phyloP scores from a whole-genome alignment of 1,140 invertebrate species.

The Heliconius congener region DNA sequence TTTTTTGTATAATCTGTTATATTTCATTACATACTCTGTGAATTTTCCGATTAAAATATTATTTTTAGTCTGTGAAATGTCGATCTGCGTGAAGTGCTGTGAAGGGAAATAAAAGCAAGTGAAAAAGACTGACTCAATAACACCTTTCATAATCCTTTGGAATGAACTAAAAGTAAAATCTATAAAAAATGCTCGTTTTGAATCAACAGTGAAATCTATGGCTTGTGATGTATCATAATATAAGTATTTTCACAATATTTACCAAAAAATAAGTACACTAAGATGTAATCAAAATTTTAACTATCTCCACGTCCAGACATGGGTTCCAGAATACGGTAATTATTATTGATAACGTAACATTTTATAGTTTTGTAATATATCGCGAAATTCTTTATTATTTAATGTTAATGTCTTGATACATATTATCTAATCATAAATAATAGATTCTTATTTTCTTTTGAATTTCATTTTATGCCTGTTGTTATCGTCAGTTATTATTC shows the following conservation, averaged over 20 bases:
- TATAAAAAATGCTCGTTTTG: conserved; percentile 51
- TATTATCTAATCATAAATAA: conserved; percentile 39
- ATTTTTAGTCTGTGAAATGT: conserved; percentile 21
- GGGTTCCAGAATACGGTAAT: conserved; percentile 75
- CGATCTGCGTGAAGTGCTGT: conserved; percentile 21
- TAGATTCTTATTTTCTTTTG: background rate
- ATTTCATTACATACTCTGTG: background rate
- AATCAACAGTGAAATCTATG: conserved; percentile 59
- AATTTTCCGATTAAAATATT: background rate
- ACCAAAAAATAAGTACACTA: conserved; percentile 44
- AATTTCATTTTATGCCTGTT: conserved; percentile 9
- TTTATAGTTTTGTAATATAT: background rate
- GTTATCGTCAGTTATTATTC: conserved; percentile 13
- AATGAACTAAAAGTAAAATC: conserved; percentile 46
- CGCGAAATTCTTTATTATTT: background rate
- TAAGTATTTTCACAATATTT: conserved; percentile 47
- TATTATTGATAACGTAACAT: background rate
- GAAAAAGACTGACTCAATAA: conserved; percentile 39
- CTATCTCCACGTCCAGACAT: conserved; percentile 67
- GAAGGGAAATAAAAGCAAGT: conserved; percentile 23
- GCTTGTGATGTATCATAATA: conserved; percentile 62
- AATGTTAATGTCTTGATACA: conserved; percentile 17
- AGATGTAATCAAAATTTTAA: conserved; percentile 65
- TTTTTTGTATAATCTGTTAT: background rate
- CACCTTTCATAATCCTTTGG: conserved; percentile 46